These are phyloP conservation scores for Hydra vulgaris DNA, from an alignment of 30 jellyfish, hydroid and myxozoan genomes.

Conservation along the genomic window DNA sequence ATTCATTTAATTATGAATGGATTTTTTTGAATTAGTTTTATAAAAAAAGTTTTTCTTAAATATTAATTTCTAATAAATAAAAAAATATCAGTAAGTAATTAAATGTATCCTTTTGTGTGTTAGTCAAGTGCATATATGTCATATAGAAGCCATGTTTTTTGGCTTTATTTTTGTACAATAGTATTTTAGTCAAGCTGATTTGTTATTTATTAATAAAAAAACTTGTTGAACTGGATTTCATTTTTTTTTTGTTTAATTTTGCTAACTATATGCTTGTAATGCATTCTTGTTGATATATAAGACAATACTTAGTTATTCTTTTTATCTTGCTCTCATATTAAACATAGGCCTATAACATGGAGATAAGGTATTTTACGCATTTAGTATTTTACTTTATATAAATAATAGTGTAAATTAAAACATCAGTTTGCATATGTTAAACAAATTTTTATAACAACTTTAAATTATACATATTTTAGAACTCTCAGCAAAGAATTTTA, in stretches of 20 bases:
- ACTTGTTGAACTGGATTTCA: neutral
- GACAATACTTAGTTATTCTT: neutral
- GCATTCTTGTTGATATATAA: neutral
- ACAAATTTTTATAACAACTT: no score
- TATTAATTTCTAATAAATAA: neutral
- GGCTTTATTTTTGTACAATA: neutral
- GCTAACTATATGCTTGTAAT: neutral
- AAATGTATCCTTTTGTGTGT: neutral
- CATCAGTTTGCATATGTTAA: no score
- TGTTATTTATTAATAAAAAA: neutral
- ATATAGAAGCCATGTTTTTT: neutral
- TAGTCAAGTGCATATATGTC: neutral
- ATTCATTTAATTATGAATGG: neutral
- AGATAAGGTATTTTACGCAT: no score
- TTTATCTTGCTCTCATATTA: neutral
- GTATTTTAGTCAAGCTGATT: neutral
- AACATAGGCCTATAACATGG: no score
- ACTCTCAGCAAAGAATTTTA: slow-evolving; percentile 20
- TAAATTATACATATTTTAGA: neutral
- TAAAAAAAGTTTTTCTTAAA: neutral
- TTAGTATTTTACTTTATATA: no score
- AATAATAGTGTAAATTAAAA: no score
- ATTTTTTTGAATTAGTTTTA: neutral
- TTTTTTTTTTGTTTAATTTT: neutral
- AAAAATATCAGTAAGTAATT: neutral